These are phyloP conservation scores for Otus scops DNA, from an alignment of 2,797 vertebrate species.

Conservation along the genomic window DNA sequence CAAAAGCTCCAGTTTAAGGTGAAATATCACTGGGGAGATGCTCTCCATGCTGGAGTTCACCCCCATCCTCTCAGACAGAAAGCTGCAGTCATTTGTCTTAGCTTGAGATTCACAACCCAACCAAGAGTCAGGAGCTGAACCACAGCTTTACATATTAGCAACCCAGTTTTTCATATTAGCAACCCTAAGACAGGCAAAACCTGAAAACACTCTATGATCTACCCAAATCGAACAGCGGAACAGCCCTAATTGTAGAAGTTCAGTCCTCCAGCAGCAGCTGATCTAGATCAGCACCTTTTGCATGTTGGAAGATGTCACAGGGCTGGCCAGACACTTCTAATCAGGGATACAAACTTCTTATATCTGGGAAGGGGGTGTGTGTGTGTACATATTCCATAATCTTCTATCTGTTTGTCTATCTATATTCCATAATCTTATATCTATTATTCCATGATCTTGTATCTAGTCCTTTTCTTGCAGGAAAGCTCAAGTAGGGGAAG, in stretches of 20 bases:
- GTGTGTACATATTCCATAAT: too few species aligned
- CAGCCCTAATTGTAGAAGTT: neutral
- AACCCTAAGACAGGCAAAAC: neutral
- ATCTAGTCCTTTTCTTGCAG: neutral
- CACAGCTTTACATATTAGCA: neutral
- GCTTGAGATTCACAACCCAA: neutral
- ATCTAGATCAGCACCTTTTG: neutral
- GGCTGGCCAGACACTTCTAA: neutral
- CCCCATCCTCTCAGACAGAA: neutral
- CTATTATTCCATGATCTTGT: neutral
- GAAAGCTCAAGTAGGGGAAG: neutral
- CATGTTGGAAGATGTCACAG: neutral
- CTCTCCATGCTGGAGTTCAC: neutral
- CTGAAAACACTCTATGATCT: neutral
- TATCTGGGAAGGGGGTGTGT: accelerated
- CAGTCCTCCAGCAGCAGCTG: neutral
- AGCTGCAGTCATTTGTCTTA: neutral
- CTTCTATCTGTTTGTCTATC: accelerated
- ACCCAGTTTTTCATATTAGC: neutral
- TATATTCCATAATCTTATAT: neutral
- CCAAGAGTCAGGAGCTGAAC: neutral
- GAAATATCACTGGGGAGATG: neutral
- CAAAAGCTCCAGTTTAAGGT: neutral
- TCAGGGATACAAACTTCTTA: neutral
- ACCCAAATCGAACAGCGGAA: neutral